Evolutionary conservation across 1,140 invertebrate genomes (phyloP).

Genomic region (Drosophila orena): DNA sequence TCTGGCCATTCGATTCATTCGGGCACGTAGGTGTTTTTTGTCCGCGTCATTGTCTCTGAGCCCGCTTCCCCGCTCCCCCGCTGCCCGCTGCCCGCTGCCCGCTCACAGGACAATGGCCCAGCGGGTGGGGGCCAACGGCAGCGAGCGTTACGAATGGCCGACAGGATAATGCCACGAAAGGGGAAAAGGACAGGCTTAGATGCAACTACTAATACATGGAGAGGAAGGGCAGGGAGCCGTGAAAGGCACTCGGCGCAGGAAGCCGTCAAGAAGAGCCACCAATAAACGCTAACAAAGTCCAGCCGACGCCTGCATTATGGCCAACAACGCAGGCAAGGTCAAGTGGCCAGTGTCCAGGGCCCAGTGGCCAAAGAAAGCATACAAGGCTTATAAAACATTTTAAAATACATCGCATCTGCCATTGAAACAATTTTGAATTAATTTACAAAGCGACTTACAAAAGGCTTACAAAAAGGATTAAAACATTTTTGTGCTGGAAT

Average conservation of each 20-base stretch:
- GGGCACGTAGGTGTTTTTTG: conserved; percentile 76
- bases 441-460: conserved; percentile 8
- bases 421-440: not conserved
- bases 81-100: conserved; percentile 27
- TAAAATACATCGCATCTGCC: conserved; percentile 9
- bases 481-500: not conserved
- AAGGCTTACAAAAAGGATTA: not conserved
- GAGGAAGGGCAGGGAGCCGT: not conserved
- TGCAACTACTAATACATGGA: conserved; percentile 23
- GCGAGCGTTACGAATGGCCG: conserved; percentile 55
- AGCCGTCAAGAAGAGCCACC: conserved; percentile 44
- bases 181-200: conserved; percentile 11
- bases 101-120: conserved; percentile 50
- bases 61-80: conserved; percentile 22
- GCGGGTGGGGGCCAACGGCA: conserved; percentile 51
- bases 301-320: conserved; percentile 21
- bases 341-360: conserved; percentile 28
- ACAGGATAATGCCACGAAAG: conserved; percentile 54
- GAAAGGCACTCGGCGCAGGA: conserved; percentile 3
- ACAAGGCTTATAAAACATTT: not conserved
- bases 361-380: conserved; percentile 14
- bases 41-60: conserved; percentile 65
- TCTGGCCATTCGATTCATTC: conserved; percentile 45
- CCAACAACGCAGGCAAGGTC: conserved; percentile 30
- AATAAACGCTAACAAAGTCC: conserved; percentile 42